Base-by-base conservation (phyloP, 2,797 vertebrate genomes). In the Enteromius afrohamiltoni region DNA sequence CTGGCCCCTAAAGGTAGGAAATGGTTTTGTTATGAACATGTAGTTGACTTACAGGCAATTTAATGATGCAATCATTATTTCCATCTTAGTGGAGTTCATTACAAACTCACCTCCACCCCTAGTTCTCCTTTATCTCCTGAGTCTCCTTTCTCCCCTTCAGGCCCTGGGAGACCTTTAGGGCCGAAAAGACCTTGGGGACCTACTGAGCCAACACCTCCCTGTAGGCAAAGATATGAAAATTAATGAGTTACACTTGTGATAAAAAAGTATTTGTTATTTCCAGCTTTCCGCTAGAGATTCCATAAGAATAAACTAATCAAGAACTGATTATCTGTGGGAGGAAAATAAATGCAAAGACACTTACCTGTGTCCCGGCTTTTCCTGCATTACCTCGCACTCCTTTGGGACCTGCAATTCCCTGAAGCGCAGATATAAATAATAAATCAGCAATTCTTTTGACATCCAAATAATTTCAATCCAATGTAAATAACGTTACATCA, bases 361-460 rank as follows among this genome's bases (percentile, higher is more conserved):
- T 94, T 91, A 97, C 97, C 87, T 7, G 80, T 0, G 86, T 86
- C 10, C 96, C 96, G 0, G 85, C 86, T 4, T 90, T 94, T 64
- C 96, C 96, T 0, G 42, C 6, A 9, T 96, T 93, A 71, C 96
- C 97, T 90, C 91, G 94, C 6, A 79, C 81, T 49, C 96, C 96
- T 0, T 80, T 88, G 0, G 89, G 80, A 77, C 97, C 96, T 31
- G 68, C 17, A 1, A 89, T 82, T 31, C 96, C 97, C 96, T 98
- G 37, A 70, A 79, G 19, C 23, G 79, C 6, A 80, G 9, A 79
- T 29, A 58, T 65, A 1, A 55, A 6, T 40, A 45, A 21, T 55
- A 26, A 82, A n/a, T 19, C 42, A 47, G 21, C 16, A 11, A 7
- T 26, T 26, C 6, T 55, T 21, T 19, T 13, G 9, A 53, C 42